phyloP scores from a whole-genome alignment of 2,113 vertebrate species.

The Leptobrachium ailaonicum region DNA sequence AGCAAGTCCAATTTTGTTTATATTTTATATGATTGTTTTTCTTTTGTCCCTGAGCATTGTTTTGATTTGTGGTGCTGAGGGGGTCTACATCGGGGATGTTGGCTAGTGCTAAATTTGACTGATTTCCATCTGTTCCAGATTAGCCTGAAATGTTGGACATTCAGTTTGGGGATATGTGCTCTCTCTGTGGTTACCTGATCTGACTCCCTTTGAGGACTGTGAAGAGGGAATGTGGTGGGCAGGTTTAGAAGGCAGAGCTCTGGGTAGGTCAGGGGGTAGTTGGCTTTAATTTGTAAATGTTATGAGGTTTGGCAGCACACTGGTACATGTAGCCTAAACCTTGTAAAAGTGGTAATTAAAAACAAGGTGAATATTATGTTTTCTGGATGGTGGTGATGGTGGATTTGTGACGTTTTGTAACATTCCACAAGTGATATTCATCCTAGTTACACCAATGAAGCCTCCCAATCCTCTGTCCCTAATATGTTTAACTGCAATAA shows the following conservation, averaged over 20 bases:
- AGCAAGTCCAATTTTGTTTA: not conserved
- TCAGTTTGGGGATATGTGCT: not conserved
- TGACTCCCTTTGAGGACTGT: not conserved
- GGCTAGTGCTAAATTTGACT: not conserved
- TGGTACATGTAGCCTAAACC: not conserved
- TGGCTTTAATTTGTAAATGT: no score
- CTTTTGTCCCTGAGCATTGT: not conserved
- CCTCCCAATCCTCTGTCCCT: no score
- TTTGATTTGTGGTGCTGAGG: not conserved
- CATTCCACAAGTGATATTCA: no score
- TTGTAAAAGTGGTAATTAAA: no score
- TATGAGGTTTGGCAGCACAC: no score
- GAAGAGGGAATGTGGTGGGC: not conserved
- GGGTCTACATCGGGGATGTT: not conserved
- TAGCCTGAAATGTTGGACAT: conserved; percentile 12
- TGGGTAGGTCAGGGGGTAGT: no score
- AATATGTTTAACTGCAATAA: no score
- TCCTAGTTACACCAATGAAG: no score
- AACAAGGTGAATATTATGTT: no score
- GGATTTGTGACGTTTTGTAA: no score
- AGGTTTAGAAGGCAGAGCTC: not conserved
- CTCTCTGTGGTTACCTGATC: conserved; percentile 7
- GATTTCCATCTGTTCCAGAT: conserved; percentile 27
- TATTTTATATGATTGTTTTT: not conserved
- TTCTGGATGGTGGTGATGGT: no score